These are phyloP conservation scores for Falcunculus frontatus DNA, from an alignment of 2,113 vertebrate species.

Conservation along the genomic window DNA sequence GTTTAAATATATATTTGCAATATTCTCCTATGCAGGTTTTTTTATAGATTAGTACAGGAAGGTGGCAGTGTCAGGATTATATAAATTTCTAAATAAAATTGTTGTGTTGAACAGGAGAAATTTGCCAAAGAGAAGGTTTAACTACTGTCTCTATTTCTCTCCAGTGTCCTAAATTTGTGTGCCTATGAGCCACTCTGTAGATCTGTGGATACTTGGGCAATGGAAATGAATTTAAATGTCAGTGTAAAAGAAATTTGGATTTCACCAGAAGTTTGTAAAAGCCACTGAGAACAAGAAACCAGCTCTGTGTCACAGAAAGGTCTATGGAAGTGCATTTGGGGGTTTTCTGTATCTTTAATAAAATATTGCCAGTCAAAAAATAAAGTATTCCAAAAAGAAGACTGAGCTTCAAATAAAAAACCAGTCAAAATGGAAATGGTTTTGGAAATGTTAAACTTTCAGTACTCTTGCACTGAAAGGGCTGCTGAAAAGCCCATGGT, in stretches of 20 bases:
- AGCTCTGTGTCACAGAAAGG: not conserved
- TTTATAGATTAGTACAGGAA: not conserved
- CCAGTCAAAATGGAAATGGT: accelerated
- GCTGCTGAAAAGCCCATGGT: not conserved
- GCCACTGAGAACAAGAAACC: not conserved
- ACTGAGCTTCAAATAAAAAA: not conserved
- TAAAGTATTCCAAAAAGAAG: not conserved
- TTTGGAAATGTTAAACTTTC: not conserved
- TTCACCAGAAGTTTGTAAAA: not conserved
- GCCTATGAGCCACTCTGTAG: not conserved
- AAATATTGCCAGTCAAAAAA: not conserved
- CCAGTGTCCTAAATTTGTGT: not conserved
- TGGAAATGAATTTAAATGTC: not conserved
- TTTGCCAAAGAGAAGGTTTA: not conserved
- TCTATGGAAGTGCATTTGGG: not conserved
- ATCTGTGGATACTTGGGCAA: not conserved
- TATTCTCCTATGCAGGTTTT: not conserved
- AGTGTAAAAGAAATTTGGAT: not conserved
- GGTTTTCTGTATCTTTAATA: not conserved
- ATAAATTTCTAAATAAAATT: not conserved
- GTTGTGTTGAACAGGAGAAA: not conserved
- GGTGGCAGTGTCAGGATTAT: not conserved
- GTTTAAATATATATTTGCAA: not conserved
- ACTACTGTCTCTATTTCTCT: not conserved
- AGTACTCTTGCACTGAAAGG: not conserved